Base-by-base conservation (phyloP, 2,888 invertebrate species). In the Brenthis daphne region DNA sequence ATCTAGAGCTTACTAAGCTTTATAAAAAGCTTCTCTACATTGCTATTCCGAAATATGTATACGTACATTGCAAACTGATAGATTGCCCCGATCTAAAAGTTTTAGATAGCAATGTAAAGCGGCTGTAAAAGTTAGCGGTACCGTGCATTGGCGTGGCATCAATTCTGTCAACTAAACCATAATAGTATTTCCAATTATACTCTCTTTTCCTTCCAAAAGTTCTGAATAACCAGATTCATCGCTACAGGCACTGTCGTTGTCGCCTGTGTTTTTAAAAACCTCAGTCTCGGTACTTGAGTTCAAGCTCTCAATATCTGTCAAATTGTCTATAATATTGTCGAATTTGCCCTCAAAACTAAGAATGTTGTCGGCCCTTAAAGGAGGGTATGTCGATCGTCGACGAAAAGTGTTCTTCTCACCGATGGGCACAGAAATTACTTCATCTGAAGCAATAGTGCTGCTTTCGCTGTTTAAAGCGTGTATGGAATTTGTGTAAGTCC, bases 211-310 rank as follows among this genome's bases (percentile, higher is more conserved):
- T 74, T 95, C 95, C 73, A 95, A 88, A 69, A 94, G 94, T 84
- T 98, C 98, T 43, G 97, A 98, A 87, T 97, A 98, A 4, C 98
- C 98, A 68, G 97, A 97, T 85, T 98, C 98, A 80, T 98, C 98
- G 84, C 97, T 97, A 82, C 97, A 96, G 73, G 96, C 97, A 80
- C 97, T 97, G 80, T 96, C 95, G 75, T 94, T 96, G 79, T 96
- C 96, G 64, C 94, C 95, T 0, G 79, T 79, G 58, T 79, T 87
- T 69, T 94, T 90, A 55, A 93, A 92, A 2, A 90, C 93, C 75
- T 94, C 94, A 8, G 90, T 86, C 75, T 92, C 90, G 20, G 83
- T 86, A 75, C 88, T 88, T 2, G 87, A 91, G 74, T 83, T 85
- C 58, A 91, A 76, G 72, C 89, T 89, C 55, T 91, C 92, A 5